phyloP scores from a whole-genome alignment of 2,113 vertebrate species.

The Excalfactoria chinensis region DNA sequence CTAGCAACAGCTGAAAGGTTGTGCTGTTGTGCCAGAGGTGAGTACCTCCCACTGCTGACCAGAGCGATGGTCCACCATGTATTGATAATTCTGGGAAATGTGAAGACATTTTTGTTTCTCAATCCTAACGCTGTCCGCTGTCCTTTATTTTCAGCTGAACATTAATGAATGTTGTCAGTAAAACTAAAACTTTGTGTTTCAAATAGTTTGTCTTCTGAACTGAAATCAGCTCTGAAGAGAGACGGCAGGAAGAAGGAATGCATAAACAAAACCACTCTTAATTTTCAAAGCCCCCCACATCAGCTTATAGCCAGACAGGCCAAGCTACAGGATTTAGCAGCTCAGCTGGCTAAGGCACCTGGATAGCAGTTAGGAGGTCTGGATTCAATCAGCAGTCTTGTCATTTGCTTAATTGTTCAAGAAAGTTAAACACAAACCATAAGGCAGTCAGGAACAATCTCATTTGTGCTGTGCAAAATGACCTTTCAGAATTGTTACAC shows the following conservation, averaged over 20 bases:
- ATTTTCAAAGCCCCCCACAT: conserved; percentile 64
- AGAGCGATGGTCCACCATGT: not conserved
- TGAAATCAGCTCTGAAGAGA: conserved; percentile 36
- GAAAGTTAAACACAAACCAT: conserved; percentile 64
- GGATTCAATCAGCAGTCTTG: conserved; percentile 59
- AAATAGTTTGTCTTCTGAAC: conserved; percentile 28
- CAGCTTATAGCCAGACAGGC: conserved; percentile 59
- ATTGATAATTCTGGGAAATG: not conserved
- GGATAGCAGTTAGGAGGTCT: conserved; percentile 44
- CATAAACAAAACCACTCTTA: conserved; percentile 65
- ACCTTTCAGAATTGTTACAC: not conserved
- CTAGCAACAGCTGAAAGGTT: not conserved
- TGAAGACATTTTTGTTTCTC: not conserved
- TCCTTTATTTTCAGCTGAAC: conserved; percentile 8
- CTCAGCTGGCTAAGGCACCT: conserved; percentile 71
- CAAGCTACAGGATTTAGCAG: conserved; percentile 68
- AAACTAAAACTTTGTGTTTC: conserved; percentile 32
- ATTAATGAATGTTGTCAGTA: not conserved
- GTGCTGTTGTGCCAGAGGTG: not conserved
- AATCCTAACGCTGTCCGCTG: not conserved
- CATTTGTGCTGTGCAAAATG: conserved; percentile 16
- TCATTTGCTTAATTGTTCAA: conserved; percentile 68
- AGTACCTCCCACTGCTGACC: not conserved
- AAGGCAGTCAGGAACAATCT: conserved; percentile 47
- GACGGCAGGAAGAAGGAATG: conserved; percentile 52